Evolutionary conservation across 1,140 invertebrate genomes (phyloP).

Genomic region (Aphaenogaster floridana): DNA sequence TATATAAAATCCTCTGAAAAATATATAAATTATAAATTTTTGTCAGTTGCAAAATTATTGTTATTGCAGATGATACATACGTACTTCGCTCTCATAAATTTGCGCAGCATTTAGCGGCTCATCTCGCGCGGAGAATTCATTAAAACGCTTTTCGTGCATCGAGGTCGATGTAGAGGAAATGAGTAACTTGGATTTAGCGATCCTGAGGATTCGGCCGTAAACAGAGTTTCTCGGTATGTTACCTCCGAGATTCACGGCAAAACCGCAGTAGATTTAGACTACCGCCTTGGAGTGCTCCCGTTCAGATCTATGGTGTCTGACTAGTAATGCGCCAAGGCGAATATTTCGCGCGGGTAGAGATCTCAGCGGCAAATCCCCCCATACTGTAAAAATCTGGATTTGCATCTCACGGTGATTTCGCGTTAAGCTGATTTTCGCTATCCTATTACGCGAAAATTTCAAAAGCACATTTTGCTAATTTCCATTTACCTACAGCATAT

Average conservation of each 20-base stretch:
- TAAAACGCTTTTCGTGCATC: slow-evolving; percentile 67
- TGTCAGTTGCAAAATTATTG: background rate
- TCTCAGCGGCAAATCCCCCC: slow-evolving; percentile 50
- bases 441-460: slow-evolving; percentile 56
- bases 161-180: slow-evolving; percentile 67
- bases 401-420: slow-evolving; percentile 52
- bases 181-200: slow-evolving; percentile 71
- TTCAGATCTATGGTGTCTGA: slow-evolving; percentile 47
- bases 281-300: slow-evolving; percentile 46
- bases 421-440: slow-evolving; percentile 60
- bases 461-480: slow-evolving; percentile 51
- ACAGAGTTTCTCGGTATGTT: slow-evolving; percentile 74
- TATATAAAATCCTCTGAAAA: background rate
- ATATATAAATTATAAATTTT: slow-evolving; percentile 9
- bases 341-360: slow-evolving; percentile 57
- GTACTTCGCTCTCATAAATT: slow-evolving; percentile 2
- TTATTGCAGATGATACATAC: background rate
- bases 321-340: slow-evolving; percentile 58
- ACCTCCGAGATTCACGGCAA: slow-evolving; percentile 67
- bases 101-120: slow-evolving; percentile 21
- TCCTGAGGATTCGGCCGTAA: slow-evolving; percentile 64
- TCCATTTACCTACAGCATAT: slow-evolving; percentile 45
- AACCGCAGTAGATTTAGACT: slow-evolving; percentile 67
- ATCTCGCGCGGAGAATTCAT: slow-evolving; percentile 53
- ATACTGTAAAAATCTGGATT: slow-evolving; percentile 62